phyloP scores from a whole-genome alignment of 2,113 vertebrate species.

The Columbina picui region DNA sequence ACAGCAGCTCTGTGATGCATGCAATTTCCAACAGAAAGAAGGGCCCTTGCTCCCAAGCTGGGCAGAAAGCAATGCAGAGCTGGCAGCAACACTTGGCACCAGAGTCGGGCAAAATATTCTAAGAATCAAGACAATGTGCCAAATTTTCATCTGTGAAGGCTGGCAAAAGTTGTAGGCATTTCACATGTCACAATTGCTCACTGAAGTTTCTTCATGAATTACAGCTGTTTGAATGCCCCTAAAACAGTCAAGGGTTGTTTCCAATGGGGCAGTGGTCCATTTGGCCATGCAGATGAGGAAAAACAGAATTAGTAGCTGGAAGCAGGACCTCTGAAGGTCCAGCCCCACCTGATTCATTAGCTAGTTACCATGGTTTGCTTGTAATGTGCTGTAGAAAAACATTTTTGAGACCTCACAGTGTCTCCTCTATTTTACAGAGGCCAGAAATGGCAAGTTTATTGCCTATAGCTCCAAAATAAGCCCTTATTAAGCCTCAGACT shows the following conservation, averaged over 20 bases:
- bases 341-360: not conserved
- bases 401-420: not conserved
- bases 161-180: not conserved
- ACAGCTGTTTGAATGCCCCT: not conserved
- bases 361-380: not conserved
- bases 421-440: not conserved
- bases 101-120: not conserved
- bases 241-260: not conserved
- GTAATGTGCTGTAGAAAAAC: not conserved
- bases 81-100: slow-evolving; percentile 18
- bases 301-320: not conserved
- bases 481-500: not conserved
- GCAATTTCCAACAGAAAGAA: not conserved
- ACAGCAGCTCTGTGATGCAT: not conserved
- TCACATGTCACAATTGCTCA: not conserved
- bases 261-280: not conserved
- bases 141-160: slow-evolving; percentile 4
- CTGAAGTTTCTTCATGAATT: not conserved
- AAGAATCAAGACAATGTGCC: slow-evolving; percentile 8
- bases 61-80: not conserved
- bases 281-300: not conserved
- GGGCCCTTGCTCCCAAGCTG: not conserved
- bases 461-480: not conserved
- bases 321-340: not conserved
- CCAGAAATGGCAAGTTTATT: not conserved